Evolutionary conservation across 2,113 vertebrate genomes (phyloP).

Genomic region (Theropithecus gelada): DNA sequence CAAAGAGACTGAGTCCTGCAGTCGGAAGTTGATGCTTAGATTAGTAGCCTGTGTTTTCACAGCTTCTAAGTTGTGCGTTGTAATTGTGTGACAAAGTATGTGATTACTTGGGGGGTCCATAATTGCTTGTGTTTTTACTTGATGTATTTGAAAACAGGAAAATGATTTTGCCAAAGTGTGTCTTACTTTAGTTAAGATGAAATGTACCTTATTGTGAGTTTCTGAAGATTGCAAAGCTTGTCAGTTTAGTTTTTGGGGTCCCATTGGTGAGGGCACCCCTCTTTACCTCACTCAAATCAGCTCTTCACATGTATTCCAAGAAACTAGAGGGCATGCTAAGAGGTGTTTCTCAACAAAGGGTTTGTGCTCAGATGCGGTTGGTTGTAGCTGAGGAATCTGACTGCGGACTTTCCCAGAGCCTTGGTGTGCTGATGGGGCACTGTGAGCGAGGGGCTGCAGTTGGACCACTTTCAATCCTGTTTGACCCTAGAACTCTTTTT

Average conservation of each 20-base stretch:
- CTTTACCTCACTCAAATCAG: not conserved
- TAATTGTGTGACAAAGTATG: not conserved
- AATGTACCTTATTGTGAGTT: constrained; percentile 9
- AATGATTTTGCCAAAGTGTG: not conserved
- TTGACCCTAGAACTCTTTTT: not conserved
- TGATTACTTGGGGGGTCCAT: not conserved
- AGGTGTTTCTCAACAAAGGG: not conserved
- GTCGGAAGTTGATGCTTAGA: not conserved
- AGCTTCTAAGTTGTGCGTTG: not conserved
- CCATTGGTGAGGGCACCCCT: not conserved
- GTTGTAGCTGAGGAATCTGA: not conserved
- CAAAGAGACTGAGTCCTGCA: not conserved
- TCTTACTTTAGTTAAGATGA: not conserved
- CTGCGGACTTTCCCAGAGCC: not conserved
- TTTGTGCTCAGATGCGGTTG: not conserved
- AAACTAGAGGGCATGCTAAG: not conserved
- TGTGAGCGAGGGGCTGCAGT: not conserved
- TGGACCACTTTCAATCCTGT: not conserved
- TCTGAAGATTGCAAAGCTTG: not conserved
- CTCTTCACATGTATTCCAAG: not conserved
- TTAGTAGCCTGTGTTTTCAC: not conserved
- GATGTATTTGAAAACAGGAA: not conserved
- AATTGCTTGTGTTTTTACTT: constrained; percentile 23
- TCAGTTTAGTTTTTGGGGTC: not conserved
- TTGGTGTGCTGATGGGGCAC: not conserved